A percentile compares a stretch with the other conserved stretches of the same genome.
Evolutionary conservation across 35 echinoderm and acorn worm species (phyloP).

Genomic region (Ophiothrix spiculata): DNA sequence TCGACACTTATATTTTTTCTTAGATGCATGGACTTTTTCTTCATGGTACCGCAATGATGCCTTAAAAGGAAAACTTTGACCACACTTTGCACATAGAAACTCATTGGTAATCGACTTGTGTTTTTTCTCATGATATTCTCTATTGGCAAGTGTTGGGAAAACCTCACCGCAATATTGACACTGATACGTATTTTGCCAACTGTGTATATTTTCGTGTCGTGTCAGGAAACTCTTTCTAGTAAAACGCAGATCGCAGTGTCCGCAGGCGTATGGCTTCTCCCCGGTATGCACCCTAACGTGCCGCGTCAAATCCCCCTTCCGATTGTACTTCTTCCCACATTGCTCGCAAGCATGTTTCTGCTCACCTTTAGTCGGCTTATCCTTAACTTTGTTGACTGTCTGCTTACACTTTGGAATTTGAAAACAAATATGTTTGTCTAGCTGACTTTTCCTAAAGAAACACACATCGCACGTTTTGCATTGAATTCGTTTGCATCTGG

Average conservation of each 20-base stretch:
- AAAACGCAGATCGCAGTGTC: background rate
- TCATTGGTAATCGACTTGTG: background rate
- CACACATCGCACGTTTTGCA: background rate
- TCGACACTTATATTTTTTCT: background rate
- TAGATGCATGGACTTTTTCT: background rate
- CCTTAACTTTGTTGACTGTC: too few species aligned
- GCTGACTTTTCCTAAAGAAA: background rate
- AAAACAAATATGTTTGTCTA: background rate
- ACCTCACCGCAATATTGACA: background rate
- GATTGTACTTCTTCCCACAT: background rate
- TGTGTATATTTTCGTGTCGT: background rate
- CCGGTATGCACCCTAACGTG: background rate
- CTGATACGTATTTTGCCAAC: background rate
- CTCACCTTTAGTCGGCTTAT: background rate
- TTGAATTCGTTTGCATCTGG: background rate
- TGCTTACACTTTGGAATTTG: background rate
- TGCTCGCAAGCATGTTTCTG: background rate
- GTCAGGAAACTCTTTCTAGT: background rate
- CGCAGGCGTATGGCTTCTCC: background rate
- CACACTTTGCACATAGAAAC: background rate
- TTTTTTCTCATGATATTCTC: background rate
- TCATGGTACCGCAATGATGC: background rate
- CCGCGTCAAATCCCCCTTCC: background rate
- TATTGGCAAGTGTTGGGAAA: background rate
- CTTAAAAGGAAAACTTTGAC: background rate